Conservation (phyloP, 1,140 invertebrate genomes). For the Ceratosolen fusciceps region DNA sequence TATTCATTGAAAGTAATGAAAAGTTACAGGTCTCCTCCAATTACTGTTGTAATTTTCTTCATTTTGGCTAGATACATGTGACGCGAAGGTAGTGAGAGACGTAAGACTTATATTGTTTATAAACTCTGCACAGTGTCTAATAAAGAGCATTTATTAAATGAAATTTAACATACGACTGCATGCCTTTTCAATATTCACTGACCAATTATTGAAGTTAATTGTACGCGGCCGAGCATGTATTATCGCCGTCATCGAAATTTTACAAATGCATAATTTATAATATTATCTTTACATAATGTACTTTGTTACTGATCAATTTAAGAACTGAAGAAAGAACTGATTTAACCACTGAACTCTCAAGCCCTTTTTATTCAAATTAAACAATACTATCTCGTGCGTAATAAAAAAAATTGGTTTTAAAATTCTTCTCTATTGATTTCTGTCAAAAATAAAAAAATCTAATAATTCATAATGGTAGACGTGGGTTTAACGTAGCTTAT, state of each 20-base stretch:
- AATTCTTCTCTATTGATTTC: no score
- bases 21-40: constrained; percentile 7
- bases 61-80: neutral
- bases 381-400: no score
- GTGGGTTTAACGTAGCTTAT: no score
- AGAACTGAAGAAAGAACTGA: no score
- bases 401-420: no score
- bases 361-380: no score
- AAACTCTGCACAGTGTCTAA: constrained; percentile 22
- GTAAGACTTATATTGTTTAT: constrained; percentile 1
- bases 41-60: constrained; percentile 11
- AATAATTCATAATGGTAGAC: no score
- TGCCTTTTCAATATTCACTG: constrained; percentile 5
- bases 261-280: constrained; percentile 20
- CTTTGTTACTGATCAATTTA: constrained; percentile 4
- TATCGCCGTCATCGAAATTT: constrained; percentile 25
- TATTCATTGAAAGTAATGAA: constrained; percentile 7
- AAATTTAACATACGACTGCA: constrained; percentile 11
- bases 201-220: neutral
- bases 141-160: neutral
- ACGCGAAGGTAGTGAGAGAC: neutral
- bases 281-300: constrained; percentile 30
- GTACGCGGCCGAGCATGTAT: constrained; percentile 12
- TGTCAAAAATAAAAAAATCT: no score
- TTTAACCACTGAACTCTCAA: no score